These are phyloP conservation scores for Oligia strigilis DNA, from an alignment of 2,888 invertebrate species.

Conservation along the genomic window DNA sequence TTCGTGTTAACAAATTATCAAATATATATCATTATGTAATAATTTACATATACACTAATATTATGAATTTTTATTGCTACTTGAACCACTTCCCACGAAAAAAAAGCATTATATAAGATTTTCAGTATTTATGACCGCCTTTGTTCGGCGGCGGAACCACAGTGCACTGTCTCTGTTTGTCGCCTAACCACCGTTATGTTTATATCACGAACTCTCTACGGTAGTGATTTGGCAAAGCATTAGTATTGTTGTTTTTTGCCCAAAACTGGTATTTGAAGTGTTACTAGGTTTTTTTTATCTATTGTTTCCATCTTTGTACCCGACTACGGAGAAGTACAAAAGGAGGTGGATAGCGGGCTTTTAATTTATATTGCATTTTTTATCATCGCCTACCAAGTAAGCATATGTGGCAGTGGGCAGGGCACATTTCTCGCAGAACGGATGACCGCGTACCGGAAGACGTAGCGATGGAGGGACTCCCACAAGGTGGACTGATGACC, in stretches of 20 bases:
- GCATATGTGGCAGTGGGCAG: not conserved
- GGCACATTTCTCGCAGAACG: not conserved
- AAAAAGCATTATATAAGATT: too few species aligned
- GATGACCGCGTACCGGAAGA: not conserved
- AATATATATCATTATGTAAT: too few species aligned
- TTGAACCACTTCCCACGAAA: too few species aligned
- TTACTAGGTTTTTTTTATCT: not conserved
- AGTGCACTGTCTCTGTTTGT: constrained; percentile 55
- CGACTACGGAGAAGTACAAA: not conserved
- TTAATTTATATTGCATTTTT: not conserved
- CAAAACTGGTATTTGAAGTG: constrained; percentile 8
- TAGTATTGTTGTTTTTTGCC: not conserved
- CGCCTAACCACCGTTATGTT: constrained; percentile 51
- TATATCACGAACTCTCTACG: constrained; percentile 33
- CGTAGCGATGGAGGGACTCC: not conserved
- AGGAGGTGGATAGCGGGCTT: not conserved
- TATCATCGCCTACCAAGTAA: not conserved
- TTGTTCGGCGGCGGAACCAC: too few species aligned
- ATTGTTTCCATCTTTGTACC: not conserved
- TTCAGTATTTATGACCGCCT: too few species aligned
- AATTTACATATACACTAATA: too few species aligned
- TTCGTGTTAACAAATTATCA: too few species aligned
- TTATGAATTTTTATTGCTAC: too few species aligned
- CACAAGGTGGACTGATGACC: not conserved
- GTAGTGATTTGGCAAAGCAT: constrained; percentile 38